Percentiles rank a stretch among this genome's conserved stretches.
Evolutionary conservation across 2,797 vertebrate genomes (phyloP).

Genomic region (Oreochromis grahami): DNA sequence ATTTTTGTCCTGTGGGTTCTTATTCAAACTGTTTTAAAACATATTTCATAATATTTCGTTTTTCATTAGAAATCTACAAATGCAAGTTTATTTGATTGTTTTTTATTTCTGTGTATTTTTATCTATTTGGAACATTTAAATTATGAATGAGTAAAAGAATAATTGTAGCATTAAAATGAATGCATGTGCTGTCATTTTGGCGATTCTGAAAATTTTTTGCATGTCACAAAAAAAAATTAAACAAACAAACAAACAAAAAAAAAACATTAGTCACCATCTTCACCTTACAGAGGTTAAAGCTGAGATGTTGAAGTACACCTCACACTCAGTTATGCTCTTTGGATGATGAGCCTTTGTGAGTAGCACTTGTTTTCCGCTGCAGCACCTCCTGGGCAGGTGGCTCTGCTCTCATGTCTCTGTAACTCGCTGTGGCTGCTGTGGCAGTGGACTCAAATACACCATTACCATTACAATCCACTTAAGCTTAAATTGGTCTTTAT

Average conservation of each 20-base stretch:
- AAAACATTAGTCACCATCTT: accelerated
- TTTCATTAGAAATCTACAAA: not conserved
- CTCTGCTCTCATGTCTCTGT: not conserved
- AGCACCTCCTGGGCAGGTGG: not conserved
- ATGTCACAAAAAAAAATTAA: not conserved
- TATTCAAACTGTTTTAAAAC: not conserved
- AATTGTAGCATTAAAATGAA: not conserved
- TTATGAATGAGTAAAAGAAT: not conserved
- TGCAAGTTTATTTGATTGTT: not conserved
- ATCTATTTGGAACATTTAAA: not conserved
- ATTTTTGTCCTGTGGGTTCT: not conserved
- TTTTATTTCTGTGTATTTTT: not conserved
- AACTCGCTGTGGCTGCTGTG: not conserved
- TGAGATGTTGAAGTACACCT: not conserved
- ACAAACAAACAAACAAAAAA: not conserved
- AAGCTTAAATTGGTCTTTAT: not conserved
- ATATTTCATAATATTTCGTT: not conserved
- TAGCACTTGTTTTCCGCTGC: not conserved
- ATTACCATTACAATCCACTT: too few species aligned
- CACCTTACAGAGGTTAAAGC: not conserved
- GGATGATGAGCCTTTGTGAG: not conserved
- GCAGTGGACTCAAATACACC: not conserved
- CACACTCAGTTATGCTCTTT: not conserved
- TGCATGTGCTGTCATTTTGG: not conserved
- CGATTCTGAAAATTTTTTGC: not conserved